Percentiles rank a stretch among this genome's conserved stretches.
These are phyloP conservation scores for Hydrocynus forskahlii DNA, from an alignment of 2,797 vertebrate species.

Conservation along the genomic window DNA sequence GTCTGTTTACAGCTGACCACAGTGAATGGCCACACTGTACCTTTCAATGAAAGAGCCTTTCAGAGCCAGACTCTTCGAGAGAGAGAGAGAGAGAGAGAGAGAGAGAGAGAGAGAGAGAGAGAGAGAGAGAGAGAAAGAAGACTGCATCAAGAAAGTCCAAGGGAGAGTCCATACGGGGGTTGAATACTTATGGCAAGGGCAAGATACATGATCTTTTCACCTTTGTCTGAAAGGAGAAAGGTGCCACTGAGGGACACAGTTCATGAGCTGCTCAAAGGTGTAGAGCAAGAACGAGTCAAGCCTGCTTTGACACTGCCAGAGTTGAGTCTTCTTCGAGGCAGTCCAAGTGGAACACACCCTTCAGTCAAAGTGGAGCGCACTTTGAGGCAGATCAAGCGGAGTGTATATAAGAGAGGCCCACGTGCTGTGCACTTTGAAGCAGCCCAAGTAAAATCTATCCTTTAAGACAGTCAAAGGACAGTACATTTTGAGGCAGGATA, in stretches of 20 bases:
- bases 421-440: background rate
- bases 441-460: background rate
- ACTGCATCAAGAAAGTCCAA: conserved; percentile 14
- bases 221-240: conserved; percentile 30
- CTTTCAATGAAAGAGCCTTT: conserved; percentile 72
- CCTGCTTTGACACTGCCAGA: background rate
- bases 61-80: conserved; percentile 42
- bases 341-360: background rate
- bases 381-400: too few species aligned
- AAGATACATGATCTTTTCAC: conserved; percentile 64
- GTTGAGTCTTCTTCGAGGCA: background rate
- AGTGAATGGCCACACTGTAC: conserved; percentile 72
- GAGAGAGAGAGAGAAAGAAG: conserved; percentile 28
- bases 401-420: background rate
- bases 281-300: background rate
- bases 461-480: too few species aligned
- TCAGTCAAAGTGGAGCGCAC: background rate
- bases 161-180: conserved; percentile 50
- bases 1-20: conserved; percentile 51
- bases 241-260: conserved; percentile 27
- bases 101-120: conserved; percentile 17
- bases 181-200: conserved; percentile 41
- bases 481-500: too few species aligned
- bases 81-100: conserved; percentile 21
- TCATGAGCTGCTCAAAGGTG: conserved; percentile 11